Conservation (phyloP, 2,797 vertebrate species). For the Poecilia picta region DNA sequence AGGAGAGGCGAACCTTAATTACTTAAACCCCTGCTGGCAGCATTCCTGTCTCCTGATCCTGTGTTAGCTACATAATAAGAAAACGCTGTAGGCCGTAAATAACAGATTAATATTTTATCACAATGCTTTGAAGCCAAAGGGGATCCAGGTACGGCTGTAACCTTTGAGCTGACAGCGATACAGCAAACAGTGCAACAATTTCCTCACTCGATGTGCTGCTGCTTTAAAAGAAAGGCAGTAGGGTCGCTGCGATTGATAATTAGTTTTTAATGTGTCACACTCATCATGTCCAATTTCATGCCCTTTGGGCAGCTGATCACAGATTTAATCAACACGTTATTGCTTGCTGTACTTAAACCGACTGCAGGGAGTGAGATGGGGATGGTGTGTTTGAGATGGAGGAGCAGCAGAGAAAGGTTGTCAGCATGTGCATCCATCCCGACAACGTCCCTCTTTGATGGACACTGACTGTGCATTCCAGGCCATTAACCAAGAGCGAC, state of each 20-base stretch:
- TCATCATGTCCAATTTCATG: constrained; percentile 85
- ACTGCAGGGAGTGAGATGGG: constrained; percentile 39
- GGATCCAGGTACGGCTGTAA: constrained; percentile 53
- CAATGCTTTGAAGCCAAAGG: constrained; percentile 33
- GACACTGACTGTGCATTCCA: constrained; percentile 68
- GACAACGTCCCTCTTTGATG: constrained; percentile 60
- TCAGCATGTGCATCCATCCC: constrained; percentile 69
- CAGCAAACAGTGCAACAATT: constrained; percentile 59
- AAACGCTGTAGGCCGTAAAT: constrained; percentile 42
- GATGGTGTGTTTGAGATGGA: constrained; percentile 37
- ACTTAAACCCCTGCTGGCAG: constrained; percentile 23
- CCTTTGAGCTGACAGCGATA: constrained; percentile 41
- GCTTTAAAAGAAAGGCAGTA: constrained; percentile 74
- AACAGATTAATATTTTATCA: constrained; percentile 48
- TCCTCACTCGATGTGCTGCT: constrained; percentile 73
- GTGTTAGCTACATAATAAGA: constrained; percentile 32
- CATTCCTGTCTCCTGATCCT: constrained; percentile 19
- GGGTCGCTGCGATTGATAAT: constrained; percentile 78
- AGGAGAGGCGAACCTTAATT: neutral
- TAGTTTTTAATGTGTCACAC: constrained; percentile 83
- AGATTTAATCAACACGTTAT: constrained; percentile 79
- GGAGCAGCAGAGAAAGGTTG: constrained; percentile 38
- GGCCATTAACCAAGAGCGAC: constrained; percentile 60
- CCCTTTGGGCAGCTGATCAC: constrained; percentile 77
- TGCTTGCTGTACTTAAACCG: constrained; percentile 74